Evolutionary conservation across 1,140 invertebrate species (phyloP).

Genomic region (Monochamus saltuarius): DNA sequence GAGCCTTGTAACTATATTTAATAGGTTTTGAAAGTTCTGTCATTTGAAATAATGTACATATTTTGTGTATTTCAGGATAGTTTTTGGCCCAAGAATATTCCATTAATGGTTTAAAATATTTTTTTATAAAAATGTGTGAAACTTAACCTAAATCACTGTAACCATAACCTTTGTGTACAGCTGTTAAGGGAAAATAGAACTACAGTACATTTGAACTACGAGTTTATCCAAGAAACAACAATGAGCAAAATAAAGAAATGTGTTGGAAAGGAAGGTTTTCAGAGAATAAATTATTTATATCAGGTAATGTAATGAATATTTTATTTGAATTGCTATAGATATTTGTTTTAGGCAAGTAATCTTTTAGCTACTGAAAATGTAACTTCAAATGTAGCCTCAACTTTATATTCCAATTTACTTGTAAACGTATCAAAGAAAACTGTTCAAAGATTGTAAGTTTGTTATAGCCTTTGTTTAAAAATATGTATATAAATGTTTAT

Average conservation of each 20-base stretch:
- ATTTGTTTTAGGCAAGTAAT: conserved; percentile 57
- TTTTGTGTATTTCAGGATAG: conserved; percentile 46
- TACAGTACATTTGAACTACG: conserved; percentile 3
- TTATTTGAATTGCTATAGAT: too few species aligned
- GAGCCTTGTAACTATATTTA: conserved; percentile 35
- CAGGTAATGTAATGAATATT: conserved; percentile 51
- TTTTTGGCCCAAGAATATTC: conserved; percentile 40
- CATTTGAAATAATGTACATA: conserved; percentile 40
- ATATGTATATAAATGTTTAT: conserved; percentile 14
- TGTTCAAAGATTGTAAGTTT: conserved; percentile 59
- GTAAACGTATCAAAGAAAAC: conserved; percentile 58
- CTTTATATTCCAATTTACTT: conserved; percentile 56
- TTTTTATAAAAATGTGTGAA: background rate
- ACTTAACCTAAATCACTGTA: background rate
- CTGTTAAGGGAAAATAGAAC: background rate
- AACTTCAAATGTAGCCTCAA: conserved; percentile 48
- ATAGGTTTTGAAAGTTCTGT: conserved; percentile 39
- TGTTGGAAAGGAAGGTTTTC: conserved; percentile 56
- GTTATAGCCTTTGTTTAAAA: background rate
- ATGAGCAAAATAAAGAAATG: conserved; percentile 36
- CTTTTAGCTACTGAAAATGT: conserved; percentile 46
- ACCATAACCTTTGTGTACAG: background rate
- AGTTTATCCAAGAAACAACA: background rate
- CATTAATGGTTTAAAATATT: conserved; percentile 1
- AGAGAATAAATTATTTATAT: conserved; percentile 60